A percentile compares a stretch with the other conserved stretches of the same genome.
Conservation (phyloP, 1,140 invertebrate genomes). For the Oncopodura yosiiana region DNA sequence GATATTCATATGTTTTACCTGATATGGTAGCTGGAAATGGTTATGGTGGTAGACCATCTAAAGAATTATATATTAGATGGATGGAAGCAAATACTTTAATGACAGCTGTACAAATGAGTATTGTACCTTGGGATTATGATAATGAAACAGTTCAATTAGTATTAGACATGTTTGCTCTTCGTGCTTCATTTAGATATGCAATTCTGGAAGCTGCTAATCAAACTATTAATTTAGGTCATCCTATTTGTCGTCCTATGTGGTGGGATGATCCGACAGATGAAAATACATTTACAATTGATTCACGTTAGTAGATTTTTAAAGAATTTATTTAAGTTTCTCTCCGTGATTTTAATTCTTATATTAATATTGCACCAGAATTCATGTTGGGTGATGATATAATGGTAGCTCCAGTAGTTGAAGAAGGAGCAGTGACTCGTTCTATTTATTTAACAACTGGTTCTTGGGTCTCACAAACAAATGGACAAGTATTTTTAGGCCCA, state of each 20-base stretch:
- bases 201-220: constrained; percentile 1
- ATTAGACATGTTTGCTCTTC: too few relatives aligned
- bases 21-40: constrained; percentile 90
- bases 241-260: constrained; percentile 6
- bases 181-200: neutral
- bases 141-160: neutral
- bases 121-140: constrained; percentile 77
- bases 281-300: too few relatives aligned
- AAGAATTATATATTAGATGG: constrained; percentile 84
- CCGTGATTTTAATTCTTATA: too few relatives aligned
- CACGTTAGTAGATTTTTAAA: neutral
- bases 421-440: constrained; percentile 54
- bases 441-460: constrained; percentile 64
- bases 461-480: constrained; percentile 57
- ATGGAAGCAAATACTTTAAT: constrained; percentile 75
- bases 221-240: neutral
- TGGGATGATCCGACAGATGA: too few relatives aligned
- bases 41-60: constrained; percentile 43
- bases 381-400: constrained; percentile 68
- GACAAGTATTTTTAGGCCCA: too few relatives aligned
- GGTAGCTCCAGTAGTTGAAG: constrained; percentile 65
- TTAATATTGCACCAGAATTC: too few relatives aligned
- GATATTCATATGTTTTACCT: constrained; percentile 61
- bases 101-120: constrained; percentile 78
- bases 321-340: too few relatives aligned